Percentiles rank a stretch among this genome's conserved stretches.
phyloP scores from a whole-genome alignment of 2,797 vertebrate species.

The Girardinus metallicus region DNA sequence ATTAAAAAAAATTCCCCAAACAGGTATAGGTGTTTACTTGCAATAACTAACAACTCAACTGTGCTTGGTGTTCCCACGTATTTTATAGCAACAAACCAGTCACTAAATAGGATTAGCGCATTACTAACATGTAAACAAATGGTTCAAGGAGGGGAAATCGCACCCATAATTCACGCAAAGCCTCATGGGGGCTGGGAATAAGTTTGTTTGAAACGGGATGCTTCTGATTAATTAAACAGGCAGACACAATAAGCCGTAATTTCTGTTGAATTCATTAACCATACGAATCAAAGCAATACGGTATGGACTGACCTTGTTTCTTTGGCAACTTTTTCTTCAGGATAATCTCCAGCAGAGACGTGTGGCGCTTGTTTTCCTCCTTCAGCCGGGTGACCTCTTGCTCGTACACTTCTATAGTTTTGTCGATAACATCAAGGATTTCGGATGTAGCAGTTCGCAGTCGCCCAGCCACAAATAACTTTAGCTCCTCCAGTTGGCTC shows the following conservation, averaged over 20 bases:
- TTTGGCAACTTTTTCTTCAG: constrained; percentile 1
- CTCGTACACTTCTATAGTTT: not conserved
- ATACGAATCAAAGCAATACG: not conserved
- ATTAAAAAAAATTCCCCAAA: too few species aligned
- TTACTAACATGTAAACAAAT: too few species aligned
- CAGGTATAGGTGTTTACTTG: too few species aligned
- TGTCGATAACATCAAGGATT: not conserved
- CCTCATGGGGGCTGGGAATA: too few species aligned
- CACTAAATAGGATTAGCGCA: too few species aligned
- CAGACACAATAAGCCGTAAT: too few species aligned
- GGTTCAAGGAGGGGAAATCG: too few species aligned
- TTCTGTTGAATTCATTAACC: too few species aligned
- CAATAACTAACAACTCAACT: too few species aligned
- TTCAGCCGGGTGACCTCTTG: not conserved
- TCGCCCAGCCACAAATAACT: constrained; percentile 1
- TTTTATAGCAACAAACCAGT: too few species aligned
- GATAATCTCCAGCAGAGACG: not conserved
- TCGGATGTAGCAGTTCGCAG: not conserved
- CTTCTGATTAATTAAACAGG: not conserved
- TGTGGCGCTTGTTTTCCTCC: not conserved
- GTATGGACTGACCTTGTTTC: not conserved
- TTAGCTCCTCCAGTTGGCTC: constrained; percentile 1
- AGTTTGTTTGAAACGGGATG: not conserved
- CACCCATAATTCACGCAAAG: too few species aligned
- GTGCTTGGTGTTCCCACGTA: too few species aligned